These are phyloP conservation scores for Oophaga sylvatica DNA, from an alignment of 2,797 vertebrate species.

Conservation along the genomic window DNA sequence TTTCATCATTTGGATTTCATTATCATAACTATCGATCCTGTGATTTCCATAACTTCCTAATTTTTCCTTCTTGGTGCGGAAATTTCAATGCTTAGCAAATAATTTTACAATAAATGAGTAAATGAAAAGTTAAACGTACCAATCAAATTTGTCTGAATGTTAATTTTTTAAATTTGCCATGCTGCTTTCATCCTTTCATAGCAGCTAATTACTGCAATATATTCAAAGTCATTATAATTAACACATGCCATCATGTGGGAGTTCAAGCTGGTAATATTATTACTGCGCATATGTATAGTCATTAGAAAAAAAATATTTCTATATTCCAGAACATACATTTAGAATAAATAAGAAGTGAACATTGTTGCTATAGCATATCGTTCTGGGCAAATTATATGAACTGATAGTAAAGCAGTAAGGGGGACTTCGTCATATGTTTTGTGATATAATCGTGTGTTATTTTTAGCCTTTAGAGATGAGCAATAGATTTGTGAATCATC, in stretches of 20 bases:
- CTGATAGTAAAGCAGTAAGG: neutral
- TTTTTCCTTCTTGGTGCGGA: too few species aligned
- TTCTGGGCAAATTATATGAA: neutral
- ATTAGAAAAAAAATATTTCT: conserved; percentile 43
- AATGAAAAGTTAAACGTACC: neutral
- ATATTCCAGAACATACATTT: conserved; percentile 40
- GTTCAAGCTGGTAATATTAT: conserved; percentile 64
- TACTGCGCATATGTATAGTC: conserved; percentile 57
- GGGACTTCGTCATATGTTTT: too few species aligned
- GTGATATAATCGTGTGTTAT: too few species aligned
- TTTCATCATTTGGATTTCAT: too few species aligned
- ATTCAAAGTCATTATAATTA: conserved; percentile 69
- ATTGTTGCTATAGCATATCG: neutral
- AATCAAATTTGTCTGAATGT: neutral
- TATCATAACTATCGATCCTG: too few species aligned
- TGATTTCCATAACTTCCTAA: too few species aligned
- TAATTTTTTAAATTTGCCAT: conserved; percentile 5
- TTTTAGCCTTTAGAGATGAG: too few species aligned
- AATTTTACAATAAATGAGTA: neutral
- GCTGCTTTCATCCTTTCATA: conserved; percentile 60
- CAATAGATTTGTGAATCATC: too few species aligned
- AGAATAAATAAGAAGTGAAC: conserved; percentile 14
- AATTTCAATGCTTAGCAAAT: too few species aligned
- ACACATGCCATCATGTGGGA: conserved; percentile 65
- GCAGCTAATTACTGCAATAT: conserved; percentile 65